Conservation (phyloP, 1,140 invertebrate species). For the Sycophila sp. region DNA sequence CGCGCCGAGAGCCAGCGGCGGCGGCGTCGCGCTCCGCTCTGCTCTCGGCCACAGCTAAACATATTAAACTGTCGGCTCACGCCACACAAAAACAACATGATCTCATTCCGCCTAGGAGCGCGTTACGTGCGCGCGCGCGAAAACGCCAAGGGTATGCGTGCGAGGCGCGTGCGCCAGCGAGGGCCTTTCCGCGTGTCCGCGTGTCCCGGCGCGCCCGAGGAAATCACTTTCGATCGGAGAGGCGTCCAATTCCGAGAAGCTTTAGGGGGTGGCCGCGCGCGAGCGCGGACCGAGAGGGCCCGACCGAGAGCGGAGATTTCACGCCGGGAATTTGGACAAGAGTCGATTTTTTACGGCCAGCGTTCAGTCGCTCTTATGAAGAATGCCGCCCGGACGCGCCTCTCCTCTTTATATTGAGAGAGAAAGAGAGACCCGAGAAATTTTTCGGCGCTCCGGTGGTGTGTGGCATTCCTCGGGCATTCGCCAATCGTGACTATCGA, state of each 20-base stretch:
- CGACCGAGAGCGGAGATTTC: not conserved
- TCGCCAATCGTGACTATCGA: not conserved
- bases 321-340: constrained; percentile 6
- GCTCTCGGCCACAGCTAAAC: constrained; percentile 60
- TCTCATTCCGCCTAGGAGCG: constrained; percentile 56
- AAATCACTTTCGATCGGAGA: constrained; percentile 38
- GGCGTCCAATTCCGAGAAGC: constrained; percentile 37
- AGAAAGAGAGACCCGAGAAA: not conserved
- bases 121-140: not conserved
- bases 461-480: not conserved
- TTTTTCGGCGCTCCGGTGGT: not conserved
- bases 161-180: constrained; percentile 1
- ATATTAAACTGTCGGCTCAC: constrained; percentile 66
- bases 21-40: not conserved
- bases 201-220: constrained; percentile 20
- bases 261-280: not conserved
- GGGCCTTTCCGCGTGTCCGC: no score
- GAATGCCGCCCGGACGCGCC: constrained; percentile 6
- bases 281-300: not conserved
- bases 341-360: constrained; percentile 25
- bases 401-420: not conserved
- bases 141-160: not conserved
- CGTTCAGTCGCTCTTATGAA: constrained; percentile 8
- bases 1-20: not conserved
- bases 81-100: constrained; percentile 66